Conservation (phyloP, 2,113 vertebrate genomes). For the Bagarius yarrelli region DNA sequence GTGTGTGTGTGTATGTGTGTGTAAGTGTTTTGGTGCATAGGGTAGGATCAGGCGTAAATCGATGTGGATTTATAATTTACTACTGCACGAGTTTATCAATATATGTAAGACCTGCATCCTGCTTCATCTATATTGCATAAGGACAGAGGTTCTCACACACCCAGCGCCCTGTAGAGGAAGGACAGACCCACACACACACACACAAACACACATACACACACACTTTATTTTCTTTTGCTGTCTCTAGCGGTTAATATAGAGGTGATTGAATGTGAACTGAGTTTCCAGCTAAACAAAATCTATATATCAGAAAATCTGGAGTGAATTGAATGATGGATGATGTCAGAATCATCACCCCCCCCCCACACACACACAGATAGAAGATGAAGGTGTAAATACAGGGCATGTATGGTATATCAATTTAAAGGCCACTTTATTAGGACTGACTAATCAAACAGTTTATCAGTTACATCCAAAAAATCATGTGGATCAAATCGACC, state of each 20-base stretch:
- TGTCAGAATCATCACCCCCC: slow-evolving; percentile 17
- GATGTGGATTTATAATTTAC: slow-evolving; percentile 99
- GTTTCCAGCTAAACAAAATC: slow-evolving; percentile 23
- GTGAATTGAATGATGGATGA: slow-evolving; percentile 32
- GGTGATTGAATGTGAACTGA: slow-evolving; percentile 5
- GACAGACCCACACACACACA: slow-evolving; percentile 26
- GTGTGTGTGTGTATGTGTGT: slow-evolving; percentile 12
- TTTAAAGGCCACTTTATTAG: not conserved
- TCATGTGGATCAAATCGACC: not conserved
- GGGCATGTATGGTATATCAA: not conserved
- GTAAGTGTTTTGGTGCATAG: slow-evolving; percentile 37
- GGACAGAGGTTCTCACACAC: slow-evolving; percentile 48
- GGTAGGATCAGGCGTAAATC: slow-evolving; percentile 71
- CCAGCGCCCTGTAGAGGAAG: slow-evolving; percentile 35
- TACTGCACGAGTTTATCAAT: slow-evolving; percentile 91
- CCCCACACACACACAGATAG: not conserved
- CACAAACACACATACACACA: slow-evolving; percentile 15
- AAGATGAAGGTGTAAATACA: slow-evolving; percentile 1
- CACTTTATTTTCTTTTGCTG: slow-evolving; percentile 7
- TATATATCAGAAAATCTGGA: slow-evolving; percentile 36
- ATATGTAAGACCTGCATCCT: slow-evolving; percentile 96
- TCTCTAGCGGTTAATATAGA: not conserved
- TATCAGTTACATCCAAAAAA: not conserved
- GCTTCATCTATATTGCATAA: slow-evolving; percentile 99
- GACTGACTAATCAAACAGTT: not conserved